Conservation (phyloP, 92 coral and sea anemone species). For the Parazoanthus atlanticus region DNA sequence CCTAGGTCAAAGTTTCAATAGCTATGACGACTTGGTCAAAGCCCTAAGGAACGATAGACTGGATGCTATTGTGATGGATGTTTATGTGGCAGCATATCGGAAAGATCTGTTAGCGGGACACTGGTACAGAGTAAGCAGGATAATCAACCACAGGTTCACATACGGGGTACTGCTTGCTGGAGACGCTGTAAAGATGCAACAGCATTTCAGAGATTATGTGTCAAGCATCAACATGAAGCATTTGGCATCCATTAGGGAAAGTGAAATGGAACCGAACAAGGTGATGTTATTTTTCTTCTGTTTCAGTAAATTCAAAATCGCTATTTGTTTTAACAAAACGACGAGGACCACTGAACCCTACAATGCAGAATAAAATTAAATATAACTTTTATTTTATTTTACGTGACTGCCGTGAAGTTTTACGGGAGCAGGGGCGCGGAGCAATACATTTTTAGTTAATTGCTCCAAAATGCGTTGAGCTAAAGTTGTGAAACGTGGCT, state of each 20-base stretch:
- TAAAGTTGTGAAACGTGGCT: too few species aligned
- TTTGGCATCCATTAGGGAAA: neutral
- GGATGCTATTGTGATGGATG: constrained; percentile 8
- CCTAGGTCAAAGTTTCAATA: neutral
- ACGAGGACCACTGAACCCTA: too few species aligned
- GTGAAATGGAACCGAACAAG: neutral
- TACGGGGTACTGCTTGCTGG: neutral
- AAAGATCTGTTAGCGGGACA: neutral
- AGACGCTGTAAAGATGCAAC: neutral
- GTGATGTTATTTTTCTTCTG: neutral
- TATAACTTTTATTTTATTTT: too few species aligned
- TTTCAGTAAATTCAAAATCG: too few species aligned
- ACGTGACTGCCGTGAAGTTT: too few species aligned
- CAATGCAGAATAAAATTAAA: too few species aligned
- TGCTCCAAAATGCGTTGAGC: too few species aligned
- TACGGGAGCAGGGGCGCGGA: too few species aligned
- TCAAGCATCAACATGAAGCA: constrained; percentile 4
- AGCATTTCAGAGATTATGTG: neutral
- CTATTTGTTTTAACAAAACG: too few species aligned
- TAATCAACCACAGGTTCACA: neutral
- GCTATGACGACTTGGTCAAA: neutral
- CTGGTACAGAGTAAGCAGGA: neutral
- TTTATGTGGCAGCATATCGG: constrained; percentile 1
- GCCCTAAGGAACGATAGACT: neutral
- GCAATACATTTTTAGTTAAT: too few species aligned